Base-by-base conservation (phyloP, 2,888 invertebrate species). In the Coelopa pilipes region DNA sequence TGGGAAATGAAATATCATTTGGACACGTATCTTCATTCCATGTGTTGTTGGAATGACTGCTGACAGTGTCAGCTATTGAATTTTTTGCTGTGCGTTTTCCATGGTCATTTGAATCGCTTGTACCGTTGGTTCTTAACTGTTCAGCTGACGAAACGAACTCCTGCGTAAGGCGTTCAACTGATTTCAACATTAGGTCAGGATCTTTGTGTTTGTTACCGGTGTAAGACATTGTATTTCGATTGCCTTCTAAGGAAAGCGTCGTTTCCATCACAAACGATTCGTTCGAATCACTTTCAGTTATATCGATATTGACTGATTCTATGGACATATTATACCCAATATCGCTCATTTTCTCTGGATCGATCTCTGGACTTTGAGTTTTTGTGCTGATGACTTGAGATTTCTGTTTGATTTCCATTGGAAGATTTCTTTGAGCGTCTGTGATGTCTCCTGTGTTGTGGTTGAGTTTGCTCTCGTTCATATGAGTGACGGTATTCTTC, bases 21-120 rank as follows among this genome's bases (percentile, higher is more conserved):
- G 93, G 93, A 70, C 92, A 92, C 0, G 93, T 92, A 84, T 94
- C 93, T 72, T 95, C 94, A 81, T 93, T 94, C 94, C 95, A 95
- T 0, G 94, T 94, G 83, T 93, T 93, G 76, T 86, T 83, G 10
- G 83, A 81, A 57, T 80, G 81, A 0, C 84, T 79, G 72, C 73
- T 76, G 53, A 45, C 76, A 65, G 67, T 73, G 57, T 24, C 74
- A 57, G 24, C 75, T 74, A 72, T 67, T 76, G 57, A 60, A 66
- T 74, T 73, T 74, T 74, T 65, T 62, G 45, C 75, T 65, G 46
- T 55, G 19, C 55, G 74, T 60, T 60, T 60, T 19, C 70, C 53
- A 45, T 55, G 4, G 1, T 50, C 69, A 34, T 63, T 72, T 34
- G 71, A 70, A 17, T 76, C 73, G 49, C 63, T 75, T 53, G 78